These are phyloP conservation scores for Gambusia affinis DNA, from an alignment of 2,113 vertebrate species.

Conservation along the genomic window DNA sequence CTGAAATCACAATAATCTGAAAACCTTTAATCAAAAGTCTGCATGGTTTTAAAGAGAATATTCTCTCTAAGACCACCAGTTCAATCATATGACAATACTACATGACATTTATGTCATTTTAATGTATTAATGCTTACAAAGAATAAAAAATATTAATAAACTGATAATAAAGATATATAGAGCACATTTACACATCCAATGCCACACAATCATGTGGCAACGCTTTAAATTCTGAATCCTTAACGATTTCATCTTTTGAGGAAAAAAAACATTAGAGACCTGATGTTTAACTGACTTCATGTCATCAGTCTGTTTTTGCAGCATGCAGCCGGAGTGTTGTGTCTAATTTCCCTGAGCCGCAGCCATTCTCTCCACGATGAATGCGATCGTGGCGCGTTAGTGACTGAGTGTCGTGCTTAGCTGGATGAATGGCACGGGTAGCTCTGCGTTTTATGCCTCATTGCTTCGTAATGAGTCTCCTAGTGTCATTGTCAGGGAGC, in stretches of 20 bases:
- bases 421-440: conserved; percentile 67
- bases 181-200: background rate
- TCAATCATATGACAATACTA: no score
- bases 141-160: no score
- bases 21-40: no score
- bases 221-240: background rate
- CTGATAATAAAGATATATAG: no score
- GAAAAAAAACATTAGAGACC: background rate
- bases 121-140: no score
- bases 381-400: conserved; percentile 43
- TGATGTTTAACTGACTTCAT: background rate
- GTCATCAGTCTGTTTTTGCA: conserved; percentile 44
- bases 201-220: background rate
- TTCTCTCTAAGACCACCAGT: no score
- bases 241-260: no score
- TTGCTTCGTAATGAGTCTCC: conserved; percentile 73
- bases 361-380: conserved; percentile 41
- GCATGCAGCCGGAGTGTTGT: conserved; percentile 4
- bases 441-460: conserved; percentile 73
- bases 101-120: no score
- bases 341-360: conserved; percentile 31
- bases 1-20: no score
- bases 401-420: conserved; percentile 59
- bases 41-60: no score
- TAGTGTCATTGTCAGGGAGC: conserved; percentile 71